Evolutionary conservation across 2,797 vertebrate genomes (phyloP), one percentile per base, ranked within the genome.

Genomic region (Enteromius radiatus): DNA sequence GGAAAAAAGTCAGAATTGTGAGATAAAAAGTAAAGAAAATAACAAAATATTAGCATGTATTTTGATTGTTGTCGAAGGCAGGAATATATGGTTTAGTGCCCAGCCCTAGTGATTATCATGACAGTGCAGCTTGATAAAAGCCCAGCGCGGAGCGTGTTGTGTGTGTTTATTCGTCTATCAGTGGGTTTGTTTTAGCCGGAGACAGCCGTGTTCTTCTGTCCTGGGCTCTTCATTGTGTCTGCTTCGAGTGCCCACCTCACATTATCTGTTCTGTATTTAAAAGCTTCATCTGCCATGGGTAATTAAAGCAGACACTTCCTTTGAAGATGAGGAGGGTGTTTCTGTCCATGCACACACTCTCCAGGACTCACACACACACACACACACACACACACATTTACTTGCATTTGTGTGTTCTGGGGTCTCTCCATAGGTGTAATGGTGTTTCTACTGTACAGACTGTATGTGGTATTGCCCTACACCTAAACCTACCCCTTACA

Each of bases 231-330:
- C 61, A 45, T 71, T 65, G 33, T 63, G 43, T 71, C 45, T 38
- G 36, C 33, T 19, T 64, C 59, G 84, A 92, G 91, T 91, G 84
- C 76, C 70, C 54, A 88, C 91, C 93, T 68, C 93, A 91, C 88
- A 93, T 92, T 89, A 92, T 93, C 86, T 89, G 87, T 89, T 89
- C 91, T 87, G 91, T 95, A 92, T 94, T 95, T 95, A 95, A 94
- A 93, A 92, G 84, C 89, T 93, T 88, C 92, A 95, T 95, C 92
- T 94, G 91, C 89, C 87, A 94, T 94, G 93, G 89, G 93, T 95
- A 93, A 95, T 95, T 95, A 95, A 94, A 92, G 77, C 79, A 80
- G 76, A 82, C 92, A 91, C 93, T 94, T 92, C 90, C 94, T 94
- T 95, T 95, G 94, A 94, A 93, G 92, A 89, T 85, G 86, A 92